Evolutionary conservation across 2,797 vertebrate genomes (phyloP), one percentile per base, ranked within the genome.

Genomic region (Pseudochirops cupreus): DNA sequence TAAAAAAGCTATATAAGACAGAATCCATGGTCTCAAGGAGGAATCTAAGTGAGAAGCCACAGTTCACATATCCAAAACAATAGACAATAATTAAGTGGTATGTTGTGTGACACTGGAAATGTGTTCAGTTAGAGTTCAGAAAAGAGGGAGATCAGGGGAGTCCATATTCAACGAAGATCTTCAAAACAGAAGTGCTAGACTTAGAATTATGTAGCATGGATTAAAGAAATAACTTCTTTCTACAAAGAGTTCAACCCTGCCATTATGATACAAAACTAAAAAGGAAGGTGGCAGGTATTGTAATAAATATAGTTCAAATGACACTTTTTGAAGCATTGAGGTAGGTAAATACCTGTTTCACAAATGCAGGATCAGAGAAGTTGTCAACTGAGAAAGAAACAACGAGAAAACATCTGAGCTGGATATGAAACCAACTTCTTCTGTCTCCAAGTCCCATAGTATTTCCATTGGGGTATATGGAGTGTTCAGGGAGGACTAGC

Each of bases 71-170:
- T 24, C 1, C 67, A 39, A 31, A 74, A 7, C 16, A 39, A 9
- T 7, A 74, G n/a, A 24, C 16, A 24, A 74, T 24, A 74, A 39
- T 39, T 74, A 39, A 24, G n/a, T 39, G n/a, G 16, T 29, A 24
- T 21, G 39, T 74, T 21, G 16, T 39, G n/a, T 74, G 67, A 14
- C 16, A 74, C 21, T 74, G n/a, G 16, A 74, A 74, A 74, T 5
- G 2, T 74, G 56, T 93, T 95, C 29, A 94, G 53, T 46, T 57
- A 46, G 54, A 96, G 96, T 97, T 97, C 94, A 97, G 58, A 31
- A 29, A 92, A 94, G 95, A 92, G 94, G 52, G 93, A 97, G 62
- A 91, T 7, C 58, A 21, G 6, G 24, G 21, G 92, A 93, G 91
- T 92, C 95, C 93, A 96, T 90, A 95, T 58, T n/a, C 95, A 92